phyloP scores from a whole-genome alignment of 1,140 invertebrate species.

The Drosophila tristis region DNA sequence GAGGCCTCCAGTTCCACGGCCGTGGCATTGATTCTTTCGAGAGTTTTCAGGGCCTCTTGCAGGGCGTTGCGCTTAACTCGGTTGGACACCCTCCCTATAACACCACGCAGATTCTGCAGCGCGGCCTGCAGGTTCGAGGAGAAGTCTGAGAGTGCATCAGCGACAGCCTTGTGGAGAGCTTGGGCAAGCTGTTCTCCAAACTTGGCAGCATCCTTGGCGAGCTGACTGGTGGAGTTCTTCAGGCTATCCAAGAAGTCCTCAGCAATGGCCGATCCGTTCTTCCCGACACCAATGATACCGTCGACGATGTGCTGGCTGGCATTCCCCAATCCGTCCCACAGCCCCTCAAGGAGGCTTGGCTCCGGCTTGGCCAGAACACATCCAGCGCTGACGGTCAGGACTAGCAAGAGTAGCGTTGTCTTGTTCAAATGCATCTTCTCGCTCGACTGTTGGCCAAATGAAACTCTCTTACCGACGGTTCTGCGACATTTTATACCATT shows the following conservation, averaged over 20 bases:
- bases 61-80: constrained; percentile 2
- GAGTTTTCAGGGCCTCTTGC: background rate
- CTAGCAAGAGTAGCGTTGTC: constrained; percentile 47
- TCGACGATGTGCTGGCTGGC: constrained; percentile 19
- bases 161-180: constrained; percentile 21
- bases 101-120: background rate
- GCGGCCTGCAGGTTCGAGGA: background rate
- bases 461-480: background rate
- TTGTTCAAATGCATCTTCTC: constrained; percentile 57
- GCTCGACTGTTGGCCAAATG: constrained; percentile 25
- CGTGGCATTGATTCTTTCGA: constrained; percentile 13
- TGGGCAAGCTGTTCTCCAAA: constrained; percentile 3
- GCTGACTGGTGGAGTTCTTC: background rate
- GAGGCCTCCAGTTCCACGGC: constrained; percentile 1
- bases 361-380: constrained; percentile 29
- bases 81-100: background rate
- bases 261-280: constrained; percentile 12
- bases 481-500: constrained; percentile 43
- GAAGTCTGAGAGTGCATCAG: background rate
- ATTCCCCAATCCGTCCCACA: constrained; percentile 24
- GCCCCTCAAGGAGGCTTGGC: background rate
- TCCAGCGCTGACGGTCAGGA: constrained; percentile 46
- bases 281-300: background rate
- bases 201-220: background rate
- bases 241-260: constrained; percentile 2